A percentile compares a stretch with the other conserved stretches of the same genome.
phyloP scores from a whole-genome alignment of 2,888 invertebrate genomes.

The Deilephila porcellus region DNA sequence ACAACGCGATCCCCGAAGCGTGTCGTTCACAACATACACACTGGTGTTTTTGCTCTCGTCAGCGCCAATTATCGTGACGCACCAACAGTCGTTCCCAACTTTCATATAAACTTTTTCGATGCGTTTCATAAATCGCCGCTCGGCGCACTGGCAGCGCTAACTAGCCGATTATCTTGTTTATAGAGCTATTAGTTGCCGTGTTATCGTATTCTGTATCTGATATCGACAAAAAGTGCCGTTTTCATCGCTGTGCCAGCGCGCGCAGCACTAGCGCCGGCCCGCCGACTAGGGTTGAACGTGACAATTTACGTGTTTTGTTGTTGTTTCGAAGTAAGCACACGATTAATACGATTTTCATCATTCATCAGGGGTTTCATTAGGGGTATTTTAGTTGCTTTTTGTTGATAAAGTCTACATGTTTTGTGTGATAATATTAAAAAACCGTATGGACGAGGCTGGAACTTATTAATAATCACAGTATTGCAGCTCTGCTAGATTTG shows the following conservation, averaged over 20 bases:
- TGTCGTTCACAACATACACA: conserved; percentile 13
- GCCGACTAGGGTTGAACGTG: conserved; percentile 51
- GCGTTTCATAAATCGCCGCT: conserved; percentile 52
- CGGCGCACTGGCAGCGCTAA: conserved; percentile 68
- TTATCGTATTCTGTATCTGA: conserved; percentile 74
- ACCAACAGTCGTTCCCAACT: conserved; percentile 31
- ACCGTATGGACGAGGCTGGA: too few species aligned
- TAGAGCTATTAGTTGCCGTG: conserved; percentile 78
- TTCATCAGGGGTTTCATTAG: too few species aligned
- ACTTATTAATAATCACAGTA: too few species aligned
- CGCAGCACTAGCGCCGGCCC: conserved; percentile 44
- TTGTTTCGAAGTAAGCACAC: not conserved
- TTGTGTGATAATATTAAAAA: too few species aligned
- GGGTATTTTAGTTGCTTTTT: too few species aligned
- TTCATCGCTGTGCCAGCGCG: conserved; percentile 63
- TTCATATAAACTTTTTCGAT: conserved; percentile 47
- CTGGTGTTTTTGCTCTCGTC: conserved; percentile 26
- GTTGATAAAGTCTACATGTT: too few species aligned
- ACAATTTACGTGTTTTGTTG: not conserved
- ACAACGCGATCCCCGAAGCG: conserved; percentile 10
- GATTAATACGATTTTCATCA: too few species aligned
- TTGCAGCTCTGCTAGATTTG: too few species aligned
- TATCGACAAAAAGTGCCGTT: conserved; percentile 77
- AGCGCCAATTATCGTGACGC: conserved; percentile 32
- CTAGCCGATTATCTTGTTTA: conserved; percentile 79